These are phyloP conservation scores for Saguinus midas DNA, from an alignment of 2,113 vertebrate species.

Conservation along the genomic window DNA sequence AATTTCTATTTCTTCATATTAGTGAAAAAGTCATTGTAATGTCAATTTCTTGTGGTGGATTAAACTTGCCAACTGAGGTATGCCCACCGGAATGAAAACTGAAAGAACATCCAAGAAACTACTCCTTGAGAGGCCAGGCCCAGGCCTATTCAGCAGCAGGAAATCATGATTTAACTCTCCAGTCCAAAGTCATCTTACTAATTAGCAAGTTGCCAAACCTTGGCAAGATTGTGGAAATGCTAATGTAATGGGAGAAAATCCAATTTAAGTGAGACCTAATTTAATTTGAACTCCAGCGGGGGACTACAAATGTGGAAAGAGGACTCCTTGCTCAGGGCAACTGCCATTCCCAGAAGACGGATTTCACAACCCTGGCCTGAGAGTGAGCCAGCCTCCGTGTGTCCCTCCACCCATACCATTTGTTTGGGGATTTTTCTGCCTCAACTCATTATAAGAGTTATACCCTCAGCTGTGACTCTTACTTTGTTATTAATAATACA, in stretches of 20 bases:
- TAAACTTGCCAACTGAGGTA: not conserved
- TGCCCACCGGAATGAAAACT: not conserved
- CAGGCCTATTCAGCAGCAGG: conserved; percentile 32
- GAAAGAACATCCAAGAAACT: not conserved
- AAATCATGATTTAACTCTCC: conserved; percentile 45
- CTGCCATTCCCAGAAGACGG: conserved; percentile 38
- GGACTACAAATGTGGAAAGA: conserved; percentile 63
- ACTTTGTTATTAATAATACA: conserved; percentile 56
- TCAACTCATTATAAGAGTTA: not conserved
- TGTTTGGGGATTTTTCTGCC: not conserved
- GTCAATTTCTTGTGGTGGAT: no score
- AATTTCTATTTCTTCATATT: not conserved
- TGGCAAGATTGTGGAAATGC: conserved; percentile 77
- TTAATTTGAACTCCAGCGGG: conserved; percentile 73
- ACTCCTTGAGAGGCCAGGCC: not conserved
- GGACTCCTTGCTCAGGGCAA: not conserved
- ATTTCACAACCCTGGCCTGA: conserved; percentile 29
- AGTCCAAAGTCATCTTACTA: conserved; percentile 55
- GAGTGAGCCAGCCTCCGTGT: not conserved
- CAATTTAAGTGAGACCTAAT: conserved; percentile 70
- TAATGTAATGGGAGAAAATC: conserved; percentile 73
- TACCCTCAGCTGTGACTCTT: conserved; percentile 3
- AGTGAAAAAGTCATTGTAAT: not conserved
- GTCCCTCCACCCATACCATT: not conserved
- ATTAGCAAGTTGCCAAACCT: conserved; percentile 75